Evolutionary conservation across 2,113 vertebrate species (phyloP).

Genomic region (Hypomesus transpacificus): DNA sequence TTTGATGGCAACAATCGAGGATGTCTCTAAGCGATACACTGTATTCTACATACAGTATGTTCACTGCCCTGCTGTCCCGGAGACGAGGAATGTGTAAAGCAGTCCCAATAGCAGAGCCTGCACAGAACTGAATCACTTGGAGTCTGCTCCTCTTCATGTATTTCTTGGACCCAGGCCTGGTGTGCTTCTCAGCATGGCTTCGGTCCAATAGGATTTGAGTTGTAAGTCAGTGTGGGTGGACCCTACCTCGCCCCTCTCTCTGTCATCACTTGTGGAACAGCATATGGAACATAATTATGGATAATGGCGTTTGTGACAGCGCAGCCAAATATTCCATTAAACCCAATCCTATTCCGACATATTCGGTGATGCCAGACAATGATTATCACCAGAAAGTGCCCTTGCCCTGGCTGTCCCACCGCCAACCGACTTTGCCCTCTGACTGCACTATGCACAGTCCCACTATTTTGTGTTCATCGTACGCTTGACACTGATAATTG

Average conservation of each 20-base stretch:
- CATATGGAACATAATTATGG: conserved; percentile 51
- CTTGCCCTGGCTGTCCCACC: conserved; percentile 19
- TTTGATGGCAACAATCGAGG: too few relatives aligned
- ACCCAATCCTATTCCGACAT: conserved; percentile 24
- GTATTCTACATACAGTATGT: too few relatives aligned
- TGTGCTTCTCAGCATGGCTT: conserved; percentile 18
- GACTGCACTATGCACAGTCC: too few relatives aligned
- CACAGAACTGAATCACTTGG: too few relatives aligned
- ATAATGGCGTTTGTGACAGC: conserved; percentile 55
- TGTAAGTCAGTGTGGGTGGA: conserved; percentile 11
- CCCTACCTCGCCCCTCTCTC: conserved; percentile 13
- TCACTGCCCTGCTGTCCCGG: too few relatives aligned
- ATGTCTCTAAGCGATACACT: too few relatives aligned
- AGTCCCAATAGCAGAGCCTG: too few relatives aligned
- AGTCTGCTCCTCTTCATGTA: neutral
- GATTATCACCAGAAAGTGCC: conserved; percentile 20
- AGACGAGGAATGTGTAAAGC: too few relatives aligned
- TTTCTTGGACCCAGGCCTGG: neutral
- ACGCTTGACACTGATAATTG: too few relatives aligned
- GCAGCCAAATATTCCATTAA: conserved; percentile 65
- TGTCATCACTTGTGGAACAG: conserved; percentile 21
- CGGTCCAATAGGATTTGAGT: conserved; percentile 25
- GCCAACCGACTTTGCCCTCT: too few relatives aligned
- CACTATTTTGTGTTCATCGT: too few relatives aligned
- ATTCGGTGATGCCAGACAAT: conserved; percentile 27